Evolutionary conservation across 2,888 invertebrate species (phyloP), one percentile per base, ranked within the genome.

Genomic region (Clostera curtula): DNA sequence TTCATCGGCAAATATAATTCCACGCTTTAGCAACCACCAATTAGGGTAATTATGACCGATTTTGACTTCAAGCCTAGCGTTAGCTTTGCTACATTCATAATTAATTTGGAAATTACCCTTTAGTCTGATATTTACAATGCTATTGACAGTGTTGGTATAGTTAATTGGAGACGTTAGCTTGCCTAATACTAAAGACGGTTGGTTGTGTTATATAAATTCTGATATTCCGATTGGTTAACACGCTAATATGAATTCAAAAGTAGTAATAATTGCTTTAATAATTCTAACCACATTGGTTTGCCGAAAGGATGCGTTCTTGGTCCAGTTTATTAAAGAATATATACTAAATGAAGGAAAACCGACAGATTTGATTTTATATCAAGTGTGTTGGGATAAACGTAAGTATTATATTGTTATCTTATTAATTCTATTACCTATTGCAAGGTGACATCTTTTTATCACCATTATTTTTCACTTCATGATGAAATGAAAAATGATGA

Each of bases 371-470:
- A 39, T 64, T 16, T 39, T 54, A 5, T 22, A 32, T 16, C 40
- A 47, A 10, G 29, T 68, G 10, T 73, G 73, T 34, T 75, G 75
- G 76, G 27, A 31, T 2, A 54, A 49, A 28, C 43, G 73, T 73
- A 42, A 60, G 69, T 56, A 23, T 16, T 15, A 11, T 13, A 3
- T 16, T 5, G n/a, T n/a, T n/a, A n/a, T n/a, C n/a, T n/a, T n/a
- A n/a, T n/a, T n/a, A n/a, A n/a, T n/a, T n/a, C n/a, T n/a, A n/a
- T n/a, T n/a, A n/a, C n/a, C n/a, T n/a, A n/a, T n/a, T n/a, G n/a
- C n/a, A n/a, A n/a, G n/a, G n/a, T n/a, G n/a, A n/a, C n/a, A n/a
- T n/a, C n/a, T n/a, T n/a, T n/a, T n/a, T n/a, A n/a, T n/a, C n/a
- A n/a, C n/a, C n/a, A n/a, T n/a, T n/a, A n/a, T n/a, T n/a, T n/a